phyloP scores from a whole-genome alignment of 2,113 vertebrate species.

The Sceloporus undulatus region DNA sequence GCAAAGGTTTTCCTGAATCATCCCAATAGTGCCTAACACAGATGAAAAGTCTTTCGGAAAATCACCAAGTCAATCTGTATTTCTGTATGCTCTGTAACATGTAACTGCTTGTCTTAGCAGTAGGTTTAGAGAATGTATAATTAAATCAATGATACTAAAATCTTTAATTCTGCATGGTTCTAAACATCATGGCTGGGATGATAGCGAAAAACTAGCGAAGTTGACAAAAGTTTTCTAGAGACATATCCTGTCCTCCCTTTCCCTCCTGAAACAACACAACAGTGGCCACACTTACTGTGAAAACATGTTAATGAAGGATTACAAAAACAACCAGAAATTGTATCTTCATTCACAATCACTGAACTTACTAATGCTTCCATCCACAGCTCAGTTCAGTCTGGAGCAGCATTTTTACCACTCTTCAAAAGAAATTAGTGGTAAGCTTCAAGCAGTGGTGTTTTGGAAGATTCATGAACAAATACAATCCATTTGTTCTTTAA shows the following conservation, averaged over 20 bases:
- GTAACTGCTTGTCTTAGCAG: neutral
- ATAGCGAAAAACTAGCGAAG: neutral
- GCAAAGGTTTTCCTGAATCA: neutral
- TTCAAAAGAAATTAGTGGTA: neutral
- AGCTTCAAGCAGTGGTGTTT: neutral
- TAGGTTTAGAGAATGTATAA: neutral
- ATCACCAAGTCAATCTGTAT: neutral
- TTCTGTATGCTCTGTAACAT: neutral
- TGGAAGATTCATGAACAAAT: neutral
- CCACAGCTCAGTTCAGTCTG: neutral
- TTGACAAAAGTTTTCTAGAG: constrained; percentile 1
- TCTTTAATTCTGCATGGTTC: neutral
- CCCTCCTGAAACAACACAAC: neutral
- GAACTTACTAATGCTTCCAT: neutral
- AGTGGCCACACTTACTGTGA: neutral
- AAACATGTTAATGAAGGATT: neutral
- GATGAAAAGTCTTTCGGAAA: neutral
- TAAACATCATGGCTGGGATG: neutral
- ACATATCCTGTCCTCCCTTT: neutral
- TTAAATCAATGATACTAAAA: neutral
- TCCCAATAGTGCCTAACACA: neutral
- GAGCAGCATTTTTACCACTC: neutral
- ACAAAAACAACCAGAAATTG: constrained; percentile 1
- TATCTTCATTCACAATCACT: neutral
- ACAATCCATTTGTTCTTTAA: neutral